Evolutionary conservation across 1,140 invertebrate genomes (phyloP).

Genomic region (Papilio helenus): DNA sequence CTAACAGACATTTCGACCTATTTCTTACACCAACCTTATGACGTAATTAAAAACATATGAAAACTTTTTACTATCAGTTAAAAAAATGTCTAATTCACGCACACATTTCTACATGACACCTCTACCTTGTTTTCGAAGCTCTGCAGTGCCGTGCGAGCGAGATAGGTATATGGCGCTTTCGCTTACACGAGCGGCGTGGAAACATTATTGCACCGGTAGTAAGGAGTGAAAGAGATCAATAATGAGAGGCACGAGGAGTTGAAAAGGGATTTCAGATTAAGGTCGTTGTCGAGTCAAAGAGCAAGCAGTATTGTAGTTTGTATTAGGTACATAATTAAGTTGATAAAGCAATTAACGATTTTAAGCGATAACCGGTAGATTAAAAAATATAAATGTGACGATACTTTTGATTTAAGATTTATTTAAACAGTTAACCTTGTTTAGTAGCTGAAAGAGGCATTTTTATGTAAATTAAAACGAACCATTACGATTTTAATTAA

Average conservation of each 20-base stretch:
- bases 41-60: slow-evolving; percentile 30
- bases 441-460: neutral
- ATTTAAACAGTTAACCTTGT: neutral
- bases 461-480: neutral
- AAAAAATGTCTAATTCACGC: slow-evolving; percentile 72
- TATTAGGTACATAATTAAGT: slow-evolving; percentile 44
- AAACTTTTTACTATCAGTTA: slow-evolving; percentile 42
- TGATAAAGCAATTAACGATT: slow-evolving; percentile 1
- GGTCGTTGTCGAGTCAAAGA: slow-evolving; percentile 81
- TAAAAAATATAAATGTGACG: neutral
- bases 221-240: slow-evolving; percentile 83
- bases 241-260: slow-evolving; percentile 82
- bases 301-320: slow-evolving; percentile 61
- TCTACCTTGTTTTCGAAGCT: slow-evolving; percentile 81
- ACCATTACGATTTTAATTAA: too few relatives aligned
- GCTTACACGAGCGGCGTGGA: slow-evolving; percentile 53
- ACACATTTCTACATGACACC: slow-evolving; percentile 69
- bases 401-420: neutral
- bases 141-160: slow-evolving; percentile 76
- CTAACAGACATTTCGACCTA: slow-evolving; percentile 19
- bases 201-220: slow-evolving; percentile 81
- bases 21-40: neutral
- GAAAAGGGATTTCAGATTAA: slow-evolving; percentile 84
- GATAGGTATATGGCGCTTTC: slow-evolving; percentile 53
- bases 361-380: neutral